Conservation (phyloP, 2,797 vertebrate genomes). For the Darevskia mixta region DNA sequence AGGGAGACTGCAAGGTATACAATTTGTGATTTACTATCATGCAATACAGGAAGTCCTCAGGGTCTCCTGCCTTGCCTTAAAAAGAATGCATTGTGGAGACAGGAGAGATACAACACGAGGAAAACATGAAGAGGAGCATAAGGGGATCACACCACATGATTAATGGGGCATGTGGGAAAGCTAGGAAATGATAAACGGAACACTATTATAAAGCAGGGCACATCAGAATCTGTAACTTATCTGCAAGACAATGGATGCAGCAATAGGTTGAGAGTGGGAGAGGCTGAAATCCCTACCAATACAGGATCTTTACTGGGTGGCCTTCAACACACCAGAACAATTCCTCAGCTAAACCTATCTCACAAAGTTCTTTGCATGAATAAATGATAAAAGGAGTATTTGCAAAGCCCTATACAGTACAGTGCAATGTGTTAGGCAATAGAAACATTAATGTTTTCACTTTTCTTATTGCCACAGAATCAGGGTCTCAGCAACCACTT, state of each 20-base stretch:
- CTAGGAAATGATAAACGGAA: background rate
- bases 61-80: background rate
- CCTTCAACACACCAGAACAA: background rate
- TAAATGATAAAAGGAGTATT: background rate
- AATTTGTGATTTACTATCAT: background rate
- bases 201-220: background rate
- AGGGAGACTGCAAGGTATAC: background rate
- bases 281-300: background rate
- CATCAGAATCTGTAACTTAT: no score
- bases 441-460: background rate
- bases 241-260: background rate
- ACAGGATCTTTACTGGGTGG: background rate
- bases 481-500: background rate
- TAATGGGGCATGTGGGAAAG: background rate
- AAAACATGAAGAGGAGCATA: background rate
- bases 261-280: no score
- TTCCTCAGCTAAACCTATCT: background rate
- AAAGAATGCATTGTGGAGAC: background rate
- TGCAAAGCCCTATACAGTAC: background rate
- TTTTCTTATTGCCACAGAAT: background rate
- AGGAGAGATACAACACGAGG: background rate
- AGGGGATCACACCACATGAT: background rate
- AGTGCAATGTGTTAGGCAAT: background rate
- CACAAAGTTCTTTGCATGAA: background rate
- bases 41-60: background rate